These are phyloP conservation scores for Pantelozetes paolii DNA, from an alignment of 2,888 invertebrate genomes.

Conservation along the genomic window DNA sequence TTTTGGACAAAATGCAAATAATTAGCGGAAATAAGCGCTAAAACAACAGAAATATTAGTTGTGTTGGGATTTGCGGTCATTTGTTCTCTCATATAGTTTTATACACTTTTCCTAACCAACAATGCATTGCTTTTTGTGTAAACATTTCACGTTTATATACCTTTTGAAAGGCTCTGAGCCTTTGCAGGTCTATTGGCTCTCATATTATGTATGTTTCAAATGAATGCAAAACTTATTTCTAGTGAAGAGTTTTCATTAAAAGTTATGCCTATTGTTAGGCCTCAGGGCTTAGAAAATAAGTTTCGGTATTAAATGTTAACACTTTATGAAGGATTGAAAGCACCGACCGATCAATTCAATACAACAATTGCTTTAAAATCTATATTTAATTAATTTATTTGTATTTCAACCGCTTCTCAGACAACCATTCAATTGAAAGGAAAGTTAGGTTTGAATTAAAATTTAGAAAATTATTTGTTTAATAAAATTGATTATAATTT, in stretches of 20 bases:
- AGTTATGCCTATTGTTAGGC: not conserved
- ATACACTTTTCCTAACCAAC: too few relatives aligned
- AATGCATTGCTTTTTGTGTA: conserved; percentile 16
- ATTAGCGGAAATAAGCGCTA: not conserved
- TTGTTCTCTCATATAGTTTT: not conserved
- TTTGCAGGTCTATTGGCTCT: not conserved
- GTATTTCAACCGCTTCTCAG: too few relatives aligned
- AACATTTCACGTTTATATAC: conserved; percentile 27
- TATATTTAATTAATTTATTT: not conserved
- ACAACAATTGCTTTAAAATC: not conserved
- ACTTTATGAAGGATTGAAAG: not conserved
- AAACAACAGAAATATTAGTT: not conserved
- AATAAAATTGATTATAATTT: conserved; percentile 20
- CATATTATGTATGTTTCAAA: not conserved
- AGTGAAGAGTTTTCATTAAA: conserved; percentile 22
- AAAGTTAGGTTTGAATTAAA: too few relatives aligned
- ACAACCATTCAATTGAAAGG: not conserved
- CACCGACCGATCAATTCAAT: not conserved
- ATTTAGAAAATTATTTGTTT: conserved; percentile 7
- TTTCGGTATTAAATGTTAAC: not conserved
- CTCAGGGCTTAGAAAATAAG: not conserved
- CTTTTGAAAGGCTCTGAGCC: not conserved
- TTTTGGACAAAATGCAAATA: not conserved
- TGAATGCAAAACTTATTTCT: not conserved
- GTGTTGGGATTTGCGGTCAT: conserved; percentile 21